Base-by-base conservation (phyloP, 2,888 invertebrate genomes). In the Acronicta alni region DNA sequence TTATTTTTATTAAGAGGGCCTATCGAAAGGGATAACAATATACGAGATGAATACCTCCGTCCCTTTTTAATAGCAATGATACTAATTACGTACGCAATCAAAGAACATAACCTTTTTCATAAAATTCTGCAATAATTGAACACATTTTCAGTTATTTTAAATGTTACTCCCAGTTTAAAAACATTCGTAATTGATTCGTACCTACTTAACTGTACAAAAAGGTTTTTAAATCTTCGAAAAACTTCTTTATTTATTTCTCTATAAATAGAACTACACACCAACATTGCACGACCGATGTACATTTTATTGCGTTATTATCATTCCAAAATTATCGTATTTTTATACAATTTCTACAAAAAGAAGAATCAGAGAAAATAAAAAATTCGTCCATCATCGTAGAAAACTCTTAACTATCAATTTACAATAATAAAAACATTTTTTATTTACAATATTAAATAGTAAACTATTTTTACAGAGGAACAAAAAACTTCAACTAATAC, bases 371-470 rank as follows among this genome's bases (percentile, higher is more conserved):
- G 74, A 67, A 67, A 65, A 67, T 65, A 62, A 59, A 55, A 74
- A 62, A 57, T 55, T 57, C 73, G 72, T 72, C 75, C 73, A 66
- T 72, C 74, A 64, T 86, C 83, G 87, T 88, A 92, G 85, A 91
- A 92, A 91, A 90, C 85, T 72, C 79, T 81, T 83, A 86, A 85
- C 89, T 89, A 90, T 85, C 82, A 87, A 93, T 90, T 89, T 93
- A 92, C 87, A 91, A 87, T 87, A 90, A 89, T 91, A 92, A 90
- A 91, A 92, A 91, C 90, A 90, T 91, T 93, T 91, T 92, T 89
- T 93, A 93, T 93, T 87, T 93, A 93, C 93, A 93, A 72, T 77
- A 76, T 92, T 91, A 92, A 92, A 91, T 91, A 91, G 87, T 86
- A 87, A 81, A 87, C 87, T 86, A 84, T 89, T 89, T 90, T 90